Evolutionary conservation across 2,113 vertebrate species (phyloP).

Genomic region (Rana temporaria): DNA sequence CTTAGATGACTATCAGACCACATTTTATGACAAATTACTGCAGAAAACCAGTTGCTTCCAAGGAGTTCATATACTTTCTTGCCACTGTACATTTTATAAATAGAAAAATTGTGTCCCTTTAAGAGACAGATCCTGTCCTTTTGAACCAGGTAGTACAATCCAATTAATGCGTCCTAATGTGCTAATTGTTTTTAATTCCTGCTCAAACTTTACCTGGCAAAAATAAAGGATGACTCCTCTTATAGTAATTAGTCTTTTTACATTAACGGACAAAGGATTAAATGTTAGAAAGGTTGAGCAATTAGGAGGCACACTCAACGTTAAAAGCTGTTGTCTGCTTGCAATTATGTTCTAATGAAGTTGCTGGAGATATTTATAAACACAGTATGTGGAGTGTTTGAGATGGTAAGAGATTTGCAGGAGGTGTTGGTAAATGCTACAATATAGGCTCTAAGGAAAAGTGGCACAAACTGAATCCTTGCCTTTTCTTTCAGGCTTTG

Average conservation of each 20-base stretch:
- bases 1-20: too few species aligned
- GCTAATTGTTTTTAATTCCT: constrained; percentile 17
- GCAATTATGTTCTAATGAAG: constrained; percentile 42
- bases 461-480: not conserved
- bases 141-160: not conserved
- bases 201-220: not conserved
- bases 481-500: not conserved
- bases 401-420: not conserved
- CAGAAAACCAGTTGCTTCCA: too few species aligned
- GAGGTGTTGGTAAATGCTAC: not conserved
- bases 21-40: too few species aligned
- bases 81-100: too few species aligned
- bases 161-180: not conserved
- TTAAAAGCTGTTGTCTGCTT: constrained; percentile 13
- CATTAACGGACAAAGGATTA: constrained; percentile 45
- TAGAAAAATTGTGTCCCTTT: not conserved
- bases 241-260: constrained; percentile 38
- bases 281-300: constrained; percentile 30
- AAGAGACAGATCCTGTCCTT: not conserved
- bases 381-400: not conserved
- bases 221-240: constrained; percentile 1
- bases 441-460: not conserved
- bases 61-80: too few species aligned
- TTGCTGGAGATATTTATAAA: constrained; percentile 14
- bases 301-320: constrained; percentile 33